Conservation (phyloP, 2,113 vertebrate genomes). For the Chaenogobius annularis region DNA sequence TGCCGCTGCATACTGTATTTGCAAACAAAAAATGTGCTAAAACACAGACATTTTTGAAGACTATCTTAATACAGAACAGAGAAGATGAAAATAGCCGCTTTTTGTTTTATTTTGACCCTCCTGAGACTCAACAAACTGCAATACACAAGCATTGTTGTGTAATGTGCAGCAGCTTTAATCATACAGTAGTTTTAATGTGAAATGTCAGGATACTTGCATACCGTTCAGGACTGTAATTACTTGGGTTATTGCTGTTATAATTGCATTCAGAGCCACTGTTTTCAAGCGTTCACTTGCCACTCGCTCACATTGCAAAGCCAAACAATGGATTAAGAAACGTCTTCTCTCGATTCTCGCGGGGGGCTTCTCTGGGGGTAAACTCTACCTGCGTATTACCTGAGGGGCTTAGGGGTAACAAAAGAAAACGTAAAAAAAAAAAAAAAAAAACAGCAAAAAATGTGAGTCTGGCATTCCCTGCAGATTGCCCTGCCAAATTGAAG, state of each 20-base stretch:
- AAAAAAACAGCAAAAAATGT: slow-evolving; percentile 3
- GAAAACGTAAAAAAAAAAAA: slow-evolving; percentile 3
- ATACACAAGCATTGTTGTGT: no score
- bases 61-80: not conserved
- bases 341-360: not conserved
- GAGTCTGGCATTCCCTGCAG: slow-evolving; percentile 10
- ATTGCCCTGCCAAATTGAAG: slow-evolving; percentile 21
- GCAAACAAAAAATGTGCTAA: no score
- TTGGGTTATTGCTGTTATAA: not conserved
- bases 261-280: not conserved
- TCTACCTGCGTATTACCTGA: slow-evolving; percentile 1
- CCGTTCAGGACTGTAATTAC: no score
- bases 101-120: not conserved
- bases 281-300: not conserved
- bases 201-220: not conserved
- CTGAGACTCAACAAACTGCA: not conserved
- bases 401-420: slow-evolving; percentile 3
- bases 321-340: not conserved
- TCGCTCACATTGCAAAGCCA: not conserved
- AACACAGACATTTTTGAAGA: no score
- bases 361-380: not conserved
- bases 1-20: no score
- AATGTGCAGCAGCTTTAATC: not conserved
- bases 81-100: not conserved
- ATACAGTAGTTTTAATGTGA: not conserved